Conservation (phyloP, 2,113 vertebrate genomes). For the Hippocampus zosterae region DNA sequence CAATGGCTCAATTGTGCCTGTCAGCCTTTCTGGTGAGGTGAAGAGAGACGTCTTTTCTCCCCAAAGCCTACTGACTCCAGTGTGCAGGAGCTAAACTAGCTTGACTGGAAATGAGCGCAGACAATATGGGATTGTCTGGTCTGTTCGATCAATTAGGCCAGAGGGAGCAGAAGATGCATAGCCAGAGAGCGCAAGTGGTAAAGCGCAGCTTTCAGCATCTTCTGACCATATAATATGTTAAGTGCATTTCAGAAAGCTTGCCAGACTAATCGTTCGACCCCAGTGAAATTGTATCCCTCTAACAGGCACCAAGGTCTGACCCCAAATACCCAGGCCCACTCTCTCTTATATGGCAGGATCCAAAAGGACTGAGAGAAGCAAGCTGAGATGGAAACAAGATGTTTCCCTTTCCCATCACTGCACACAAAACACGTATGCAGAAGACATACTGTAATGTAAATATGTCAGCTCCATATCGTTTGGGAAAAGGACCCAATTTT, state of each 20-base stretch:
- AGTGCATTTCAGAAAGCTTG: slow-evolving; percentile 62
- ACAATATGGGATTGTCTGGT: slow-evolving; percentile 59
- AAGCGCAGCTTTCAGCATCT: slow-evolving; percentile 46
- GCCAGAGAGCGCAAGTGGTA: slow-evolving; percentile 40
- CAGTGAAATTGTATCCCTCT: slow-evolving; percentile 55
- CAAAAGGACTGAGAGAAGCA: slow-evolving; percentile 16
- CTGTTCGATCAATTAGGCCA: slow-evolving; percentile 62
- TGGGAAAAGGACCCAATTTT: background rate
- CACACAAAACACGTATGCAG: slow-evolving; percentile 10
- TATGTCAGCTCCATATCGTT: background rate
- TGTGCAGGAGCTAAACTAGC: slow-evolving; percentile 63
- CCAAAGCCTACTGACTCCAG: slow-evolving; percentile 66
- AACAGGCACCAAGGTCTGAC: slow-evolving; percentile 43
- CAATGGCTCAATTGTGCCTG: slow-evolving; percentile 13
- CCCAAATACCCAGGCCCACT: slow-evolving; percentile 18
- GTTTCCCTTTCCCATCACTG: slow-evolving; percentile 19
- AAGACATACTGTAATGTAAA: background rate
- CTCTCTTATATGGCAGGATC: slow-evolving; percentile 12
- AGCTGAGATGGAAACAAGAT: slow-evolving; percentile 39
- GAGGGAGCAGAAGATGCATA: slow-evolving; percentile 38
- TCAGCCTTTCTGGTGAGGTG: slow-evolving; percentile 47
- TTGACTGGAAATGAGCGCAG: slow-evolving; percentile 69
- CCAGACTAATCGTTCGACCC: slow-evolving; percentile 62
- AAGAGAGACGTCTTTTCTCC: slow-evolving; percentile 49
- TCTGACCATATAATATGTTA: slow-evolving; percentile 56